phyloP scores from a whole-genome alignment of 2,113 vertebrate species.

The Antigone vipio region DNA sequence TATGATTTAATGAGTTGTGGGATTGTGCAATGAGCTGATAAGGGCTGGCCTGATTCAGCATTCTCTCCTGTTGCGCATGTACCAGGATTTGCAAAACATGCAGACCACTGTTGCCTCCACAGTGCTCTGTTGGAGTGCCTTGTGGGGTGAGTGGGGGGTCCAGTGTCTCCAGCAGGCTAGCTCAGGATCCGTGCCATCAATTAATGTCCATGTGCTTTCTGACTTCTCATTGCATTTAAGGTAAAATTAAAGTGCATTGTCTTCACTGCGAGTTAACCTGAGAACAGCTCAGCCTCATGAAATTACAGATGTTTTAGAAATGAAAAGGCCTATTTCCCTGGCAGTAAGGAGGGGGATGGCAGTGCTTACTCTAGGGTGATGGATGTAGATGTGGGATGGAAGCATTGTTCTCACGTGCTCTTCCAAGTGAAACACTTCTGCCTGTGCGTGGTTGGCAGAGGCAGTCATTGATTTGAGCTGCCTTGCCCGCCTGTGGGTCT shows the following conservation, averaged over 20 bases:
- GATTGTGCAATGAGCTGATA: not conserved
- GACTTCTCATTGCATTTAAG: not conserved
- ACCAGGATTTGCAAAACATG: not conserved
- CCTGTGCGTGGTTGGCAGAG: rapidly evolving
- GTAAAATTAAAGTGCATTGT: not conserved
- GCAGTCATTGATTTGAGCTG: not conserved
- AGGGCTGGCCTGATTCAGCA: not conserved
- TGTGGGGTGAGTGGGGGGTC: no score
- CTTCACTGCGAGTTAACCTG: not conserved
- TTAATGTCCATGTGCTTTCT: rapidly evolving
- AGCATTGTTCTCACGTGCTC: not conserved
- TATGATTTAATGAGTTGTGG: not conserved
- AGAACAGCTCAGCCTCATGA: not conserved
- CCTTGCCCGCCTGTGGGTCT: not conserved
- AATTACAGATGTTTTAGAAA: not conserved
- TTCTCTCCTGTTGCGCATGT: rapidly evolving
- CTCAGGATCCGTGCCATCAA: not conserved
- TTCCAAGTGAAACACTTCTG: not conserved
- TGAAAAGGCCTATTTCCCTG: not conserved
- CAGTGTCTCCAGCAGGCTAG: not conserved
- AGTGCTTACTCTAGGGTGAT: not conserved
- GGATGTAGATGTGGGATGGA: not conserved
- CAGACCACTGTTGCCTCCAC: not conserved
- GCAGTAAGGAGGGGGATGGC: not conserved
- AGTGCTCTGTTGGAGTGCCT: rapidly evolving